Evolutionary conservation across 2,888 invertebrate genomes (phyloP), one percentile per base, ranked within the genome.

Genomic region (Gastrophysa polygoni): DNA sequence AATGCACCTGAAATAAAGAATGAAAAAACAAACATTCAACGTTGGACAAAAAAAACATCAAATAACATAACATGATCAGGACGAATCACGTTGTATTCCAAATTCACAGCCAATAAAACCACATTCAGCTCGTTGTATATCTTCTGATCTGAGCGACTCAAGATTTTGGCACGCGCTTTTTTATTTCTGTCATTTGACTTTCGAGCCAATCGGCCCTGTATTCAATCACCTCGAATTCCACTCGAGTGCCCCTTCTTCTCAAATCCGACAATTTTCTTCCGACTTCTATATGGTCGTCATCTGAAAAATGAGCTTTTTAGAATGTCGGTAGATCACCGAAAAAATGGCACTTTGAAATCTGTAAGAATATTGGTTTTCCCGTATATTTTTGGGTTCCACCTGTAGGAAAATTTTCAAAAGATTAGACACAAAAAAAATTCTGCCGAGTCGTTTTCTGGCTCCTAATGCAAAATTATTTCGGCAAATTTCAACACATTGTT

Each of bases 131-230:
- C 20, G 10, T n/a, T 43, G n/a, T n/a, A 5, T 3, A 4, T 4
- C 2, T 10, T 32, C 10, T 10, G 10, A 8, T 32, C 10, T 8
- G 29, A 8, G 10, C 10, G 3, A n/a, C 6, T 38, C 38, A 38
- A 7, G n/a, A 8, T 2, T 4, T 7, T 3, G 16, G 8, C 8
- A 21, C 49, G n/a, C 18, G 14, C 5, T 14, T 50, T 50, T 14
- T 50, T 4, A 14, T 7, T 8, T 11, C 6, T 1, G 24, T 32
- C 46, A 54, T 60, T n/a, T 52, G 18, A 14, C 29, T 57, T 4
- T 51, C 48, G 10, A 57, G 51, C 62, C 58, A 62, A 21, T 58
- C 62, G 1, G 57, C 49, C 38, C 55, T 29, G 24, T 54, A 60
- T 49, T 64, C 64, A 18, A 60, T 28, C 10, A 34, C 28, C 3